Evolutionary conservation across 2,797 vertebrate species (phyloP), one percentile per base, ranked within the genome.

Genomic region (Anisognathus igniventris): DNA sequence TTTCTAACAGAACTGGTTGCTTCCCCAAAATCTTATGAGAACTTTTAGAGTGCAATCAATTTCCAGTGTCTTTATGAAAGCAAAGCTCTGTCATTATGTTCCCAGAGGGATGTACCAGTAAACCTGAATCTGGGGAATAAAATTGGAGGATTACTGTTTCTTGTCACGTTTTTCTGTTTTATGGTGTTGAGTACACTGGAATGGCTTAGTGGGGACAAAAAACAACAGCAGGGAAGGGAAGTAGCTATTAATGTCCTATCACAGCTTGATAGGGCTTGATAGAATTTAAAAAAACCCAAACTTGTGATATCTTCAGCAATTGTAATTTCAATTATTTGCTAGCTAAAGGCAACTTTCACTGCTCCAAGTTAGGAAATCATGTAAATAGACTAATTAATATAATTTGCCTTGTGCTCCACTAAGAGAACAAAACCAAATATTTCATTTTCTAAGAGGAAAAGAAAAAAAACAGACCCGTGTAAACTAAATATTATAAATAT

Each of bases 381-480:
- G 97, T 98, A 98, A 98, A 98, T 98, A 98, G 97, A 94, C 97
- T 98, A 98, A 98, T 98, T 98, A 98, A 98, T 98, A 98, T 97
- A 97, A 97, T 98, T 97, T 97, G 96, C 97, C 97, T 95, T 97
- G 97, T 98, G 97, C 72, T 98, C 75, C 92, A 68, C 96, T 93
- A 97, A 96, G 97, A 97, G 97, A 98, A 97, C 97, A 97, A 98
- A 98, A 97, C 97, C 96, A 98, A 98, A 98, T 97, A 98, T 97
- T 97, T 97, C 95, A 95, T 96, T 98, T 98, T 97, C 95, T 48
- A 65, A 65, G 94, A 88, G 27, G 23, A 0, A 25, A 97, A 1
- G 21, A 37, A 97, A 97, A 97, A 97, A 97, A 97, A 95, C 23
- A 11, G 8, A 7, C 66, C 64, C 9, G 3, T 93, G 89, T 96